A percentile compares a stretch with the other conserved stretches of the same genome.
Conservation (phyloP, 2,113 vertebrate genomes). For the Ginglymostoma cirratum region DNA sequence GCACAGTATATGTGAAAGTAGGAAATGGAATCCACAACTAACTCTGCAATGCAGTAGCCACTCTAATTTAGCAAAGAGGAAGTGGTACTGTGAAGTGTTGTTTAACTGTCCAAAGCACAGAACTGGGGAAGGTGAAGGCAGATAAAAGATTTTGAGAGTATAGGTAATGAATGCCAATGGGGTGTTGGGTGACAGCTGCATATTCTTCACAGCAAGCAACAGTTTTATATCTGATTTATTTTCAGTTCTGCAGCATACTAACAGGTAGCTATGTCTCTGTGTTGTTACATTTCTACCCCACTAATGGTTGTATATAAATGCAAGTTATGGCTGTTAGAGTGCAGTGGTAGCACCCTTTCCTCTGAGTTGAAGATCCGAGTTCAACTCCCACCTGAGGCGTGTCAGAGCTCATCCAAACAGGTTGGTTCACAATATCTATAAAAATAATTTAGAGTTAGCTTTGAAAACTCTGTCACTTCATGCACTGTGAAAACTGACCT, state of each 20-base stretch:
- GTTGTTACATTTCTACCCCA: background rate
- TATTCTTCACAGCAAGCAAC: background rate
- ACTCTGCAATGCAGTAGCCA: background rate
- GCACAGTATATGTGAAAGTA: background rate
- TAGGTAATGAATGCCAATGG: background rate
- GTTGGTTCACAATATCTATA: too few species aligned
- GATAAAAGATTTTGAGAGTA: background rate
- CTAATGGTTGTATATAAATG: background rate
- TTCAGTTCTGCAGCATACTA: background rate
- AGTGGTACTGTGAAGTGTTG: background rate
- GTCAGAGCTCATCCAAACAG: too few species aligned
- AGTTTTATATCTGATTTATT: background rate
- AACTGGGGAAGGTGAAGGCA: background rate
- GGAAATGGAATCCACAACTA: background rate
- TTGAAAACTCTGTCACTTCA: too few species aligned
- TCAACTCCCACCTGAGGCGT: too few species aligned
- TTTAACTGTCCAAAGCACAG: background rate
- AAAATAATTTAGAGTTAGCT: too few species aligned
- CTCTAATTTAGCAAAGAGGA: background rate
- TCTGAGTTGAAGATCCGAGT: too few species aligned
- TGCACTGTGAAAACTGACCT: too few species aligned
- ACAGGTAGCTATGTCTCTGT: background rate
- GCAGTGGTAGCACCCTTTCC: too few species aligned
- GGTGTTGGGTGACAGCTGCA: background rate
- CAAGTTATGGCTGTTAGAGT: background rate